Conservation (phyloP, 2,113 vertebrate genomes). For the Tragelaphus scriptus region DNA sequence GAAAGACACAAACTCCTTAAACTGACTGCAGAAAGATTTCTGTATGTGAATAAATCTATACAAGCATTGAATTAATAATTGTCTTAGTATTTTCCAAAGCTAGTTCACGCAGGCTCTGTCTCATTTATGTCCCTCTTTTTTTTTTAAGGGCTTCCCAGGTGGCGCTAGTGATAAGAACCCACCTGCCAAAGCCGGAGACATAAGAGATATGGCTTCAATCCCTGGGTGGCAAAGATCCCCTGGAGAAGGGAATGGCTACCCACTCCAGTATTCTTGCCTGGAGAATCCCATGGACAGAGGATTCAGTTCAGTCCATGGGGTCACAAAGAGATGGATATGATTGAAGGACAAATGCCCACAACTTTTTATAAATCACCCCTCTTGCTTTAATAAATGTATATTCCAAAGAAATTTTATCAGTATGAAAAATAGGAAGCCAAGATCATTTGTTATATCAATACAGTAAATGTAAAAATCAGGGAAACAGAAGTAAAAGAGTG, state of each 20-base stretch:
- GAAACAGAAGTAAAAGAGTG: not conserved
- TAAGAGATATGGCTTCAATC: not conserved
- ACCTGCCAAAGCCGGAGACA: not conserved
- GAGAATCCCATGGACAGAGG: not conserved
- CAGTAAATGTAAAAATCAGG: not conserved
- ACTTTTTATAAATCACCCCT: not conserved
- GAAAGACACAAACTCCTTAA: not conserved
- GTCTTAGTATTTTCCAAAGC: not conserved
- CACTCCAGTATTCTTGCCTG: not conserved
- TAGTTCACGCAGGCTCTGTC: not conserved
- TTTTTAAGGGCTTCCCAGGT: not conserved
- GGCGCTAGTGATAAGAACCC: not conserved
- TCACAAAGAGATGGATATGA: not conserved
- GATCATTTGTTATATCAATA: not conserved
- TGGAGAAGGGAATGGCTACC: not conserved
- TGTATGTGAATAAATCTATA: not conserved
- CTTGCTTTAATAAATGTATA: not conserved
- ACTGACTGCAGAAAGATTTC: not conserved
- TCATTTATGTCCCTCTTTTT: not conserved
- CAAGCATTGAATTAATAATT: not conserved
- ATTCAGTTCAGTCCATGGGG: not conserved
- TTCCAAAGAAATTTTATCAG: not conserved
- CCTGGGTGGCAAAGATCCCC: not conserved
- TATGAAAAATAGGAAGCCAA: not conserved
- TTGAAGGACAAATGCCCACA: accelerated